Evolutionary conservation across 2,797 vertebrate genomes (phyloP).

Genomic region (Gallinago nigripennis): DNA sequence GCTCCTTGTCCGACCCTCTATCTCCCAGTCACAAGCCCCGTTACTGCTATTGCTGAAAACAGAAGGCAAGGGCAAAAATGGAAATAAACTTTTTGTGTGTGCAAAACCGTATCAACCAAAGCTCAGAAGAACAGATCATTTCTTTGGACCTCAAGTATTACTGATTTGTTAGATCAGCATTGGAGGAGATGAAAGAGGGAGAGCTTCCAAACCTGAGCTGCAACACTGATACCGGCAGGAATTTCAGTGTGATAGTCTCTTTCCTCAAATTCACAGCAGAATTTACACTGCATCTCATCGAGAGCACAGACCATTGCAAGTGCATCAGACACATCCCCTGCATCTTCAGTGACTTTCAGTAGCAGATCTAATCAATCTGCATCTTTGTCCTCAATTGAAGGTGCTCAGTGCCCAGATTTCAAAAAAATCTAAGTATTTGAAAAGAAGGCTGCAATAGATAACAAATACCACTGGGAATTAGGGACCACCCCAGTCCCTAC

Average conservation of each 20-base stretch:
- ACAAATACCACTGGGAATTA: not conserved
- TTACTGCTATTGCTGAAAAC: slow-evolving; percentile 14
- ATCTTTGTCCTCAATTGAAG: not conserved
- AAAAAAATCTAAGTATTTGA: not conserved
- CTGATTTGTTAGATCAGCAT: not conserved
- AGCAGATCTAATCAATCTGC: not conserved
- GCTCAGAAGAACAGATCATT: not conserved
- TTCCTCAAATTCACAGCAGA: not conserved
- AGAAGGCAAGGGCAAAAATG: not conserved
- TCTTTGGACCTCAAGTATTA: not conserved
- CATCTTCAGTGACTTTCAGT: not conserved
- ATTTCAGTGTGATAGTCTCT: not conserved
- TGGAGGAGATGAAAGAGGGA: not conserved
- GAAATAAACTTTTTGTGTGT: not conserved
- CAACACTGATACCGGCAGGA: not conserved
- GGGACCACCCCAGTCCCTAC: not conserved
- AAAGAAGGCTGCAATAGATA: not conserved
- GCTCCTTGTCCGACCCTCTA: not conserved
- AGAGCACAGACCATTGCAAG: not conserved
- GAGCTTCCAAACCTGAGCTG: not conserved
- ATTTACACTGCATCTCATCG: not conserved
- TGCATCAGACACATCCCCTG: accelerated
- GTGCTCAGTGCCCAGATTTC: not conserved
- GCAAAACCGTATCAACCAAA: not conserved
- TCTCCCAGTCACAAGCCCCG: not conserved